Percentiles rank a stretch among this genome's conserved stretches.
Evolutionary conservation across 2,113 vertebrate genomes (phyloP).

Genomic region (Rhinichthys klamathensis): DNA sequence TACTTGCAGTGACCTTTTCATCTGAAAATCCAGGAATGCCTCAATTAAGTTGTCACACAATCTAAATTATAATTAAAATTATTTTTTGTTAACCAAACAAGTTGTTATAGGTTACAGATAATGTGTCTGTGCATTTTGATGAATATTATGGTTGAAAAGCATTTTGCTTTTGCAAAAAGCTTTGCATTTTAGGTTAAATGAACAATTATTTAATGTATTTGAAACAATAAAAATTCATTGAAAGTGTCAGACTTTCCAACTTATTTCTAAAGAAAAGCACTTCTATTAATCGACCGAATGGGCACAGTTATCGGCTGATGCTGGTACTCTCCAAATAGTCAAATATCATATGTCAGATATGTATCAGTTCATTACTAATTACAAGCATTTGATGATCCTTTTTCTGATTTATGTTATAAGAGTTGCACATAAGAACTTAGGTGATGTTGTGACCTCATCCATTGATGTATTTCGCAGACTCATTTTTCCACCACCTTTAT

Average conservation of each 20-base stretch:
- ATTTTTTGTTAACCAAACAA: background rate
- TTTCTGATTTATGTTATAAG: background rate
- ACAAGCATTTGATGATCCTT: background rate
- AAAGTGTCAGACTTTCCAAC: background rate
- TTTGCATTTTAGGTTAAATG: background rate
- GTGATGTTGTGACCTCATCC: background rate
- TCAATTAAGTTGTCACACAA: background rate
- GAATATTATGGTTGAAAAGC: background rate
- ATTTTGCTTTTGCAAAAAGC: too few species aligned
- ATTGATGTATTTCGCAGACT: background rate
- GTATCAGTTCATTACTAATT: background rate
- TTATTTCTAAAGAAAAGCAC: background rate
- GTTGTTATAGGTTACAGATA: background rate
- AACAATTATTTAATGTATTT: background rate
- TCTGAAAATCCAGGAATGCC: background rate
- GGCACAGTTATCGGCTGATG: background rate
- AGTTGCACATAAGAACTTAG: background rate
- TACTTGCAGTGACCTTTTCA: background rate
- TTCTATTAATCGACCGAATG: background rate
- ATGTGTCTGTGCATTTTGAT: too few species aligned
- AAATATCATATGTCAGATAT: background rate
- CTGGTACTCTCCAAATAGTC: background rate
- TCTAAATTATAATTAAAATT: background rate
- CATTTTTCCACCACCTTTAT: constrained; percentile 28
- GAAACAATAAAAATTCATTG: background rate